Evolutionary conservation across 2,888 invertebrate genomes (phyloP), one percentile per base, ranked within the genome.

Genomic region (Eledona agricola): DNA sequence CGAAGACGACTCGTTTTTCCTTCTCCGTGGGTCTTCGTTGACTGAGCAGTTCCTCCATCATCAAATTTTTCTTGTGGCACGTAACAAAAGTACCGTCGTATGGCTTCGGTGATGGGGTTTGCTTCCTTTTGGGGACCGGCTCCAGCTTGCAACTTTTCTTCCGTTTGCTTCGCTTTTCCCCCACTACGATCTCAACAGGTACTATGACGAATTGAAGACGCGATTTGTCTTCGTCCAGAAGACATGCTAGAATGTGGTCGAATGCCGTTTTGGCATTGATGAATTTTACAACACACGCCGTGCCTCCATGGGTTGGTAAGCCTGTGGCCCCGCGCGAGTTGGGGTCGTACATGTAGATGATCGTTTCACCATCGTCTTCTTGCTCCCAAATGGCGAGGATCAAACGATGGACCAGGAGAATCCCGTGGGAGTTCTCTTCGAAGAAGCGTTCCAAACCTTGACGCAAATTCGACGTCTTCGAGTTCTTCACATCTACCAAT

Each of bases 301-400:
- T 78, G 0, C 81, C 81, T 11, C 80, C 81, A 56, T 76, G 71
- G 12, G 76, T 77, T 0, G 72, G 69, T 69, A 53, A 74, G 67
- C 83, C 83, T 71, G 64, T 66, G 1, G 70, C 63, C 15, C 74
- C 72, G 28, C 75, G 67, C 0, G 79, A 73, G 55, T 78, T 69
- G 0, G 86, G 84, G 66, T 86, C 84, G 62, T 83, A 86, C 47
- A 83, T 63, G 58, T 84, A 87, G 43, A 79, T 83, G 29, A 75
- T 74, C 1, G 80, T 80, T 1, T 81, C 80, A 35, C 81, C 79
- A 1, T 77, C 77, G 1, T 65, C 64, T 15, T 63, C 57, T 25
- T 71, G 71, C 49, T 74, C 72, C 83, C 84, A 87, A 10, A 86
- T 77, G 0, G 83, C 83, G 0, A 81, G 73, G 4, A 77, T 76